Base-by-base conservation (phyloP, 53 echinoderm and acorn worm genomes). In the Apostichopus leukothele region DNA sequence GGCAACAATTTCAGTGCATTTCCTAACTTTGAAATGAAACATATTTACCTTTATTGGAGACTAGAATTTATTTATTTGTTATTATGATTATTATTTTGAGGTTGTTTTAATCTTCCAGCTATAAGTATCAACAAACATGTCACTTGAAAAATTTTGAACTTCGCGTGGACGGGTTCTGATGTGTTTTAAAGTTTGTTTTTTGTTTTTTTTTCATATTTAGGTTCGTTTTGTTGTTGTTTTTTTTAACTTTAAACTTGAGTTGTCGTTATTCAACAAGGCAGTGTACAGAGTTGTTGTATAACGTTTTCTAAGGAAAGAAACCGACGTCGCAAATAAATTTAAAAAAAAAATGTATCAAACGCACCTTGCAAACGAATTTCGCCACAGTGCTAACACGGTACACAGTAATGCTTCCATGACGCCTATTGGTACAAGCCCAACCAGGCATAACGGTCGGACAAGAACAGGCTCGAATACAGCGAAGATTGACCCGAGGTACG, bases 401-500 rank as follows among this genome's bases (percentile, higher is more conserved):
- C 52, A 52, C 12, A 51, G 6, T 9, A 54, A 54, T 52, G 52
- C 79, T 16, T 54, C 53, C 19, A 76, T 76, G 26, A 23, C 9
- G 27, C 23, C 76, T 50, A 79, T 79, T 9, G 39, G 79, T 52
- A 11, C 79, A 9, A 79, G 79, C 55, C 79, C 79, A 13, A 79
- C 79, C 79, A 79, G 79, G 27, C 79, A 79, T 79, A 11, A 52
- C n/a, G 79, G 53, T 6, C 79, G 79, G 9, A 14, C 79, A 52
- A 22, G 79, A 52, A 19, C 79, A n/a, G 79, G 79, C 6, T 53
- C 74, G 39, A 90, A 51, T 61, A 75, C 92, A 18, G 84, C 84
- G 5, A 91, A 91, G 85, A 89, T 91, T 51, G 92, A 91, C 85
- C 92, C 92, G 19, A 91, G 92, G 92, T 91, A 91, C 67, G 88